Evolutionary conservation across 1,140 invertebrate species (phyloP), one percentile per base, ranked within the genome.

Genomic region (Thaumatotibia leucotreta): DNA sequence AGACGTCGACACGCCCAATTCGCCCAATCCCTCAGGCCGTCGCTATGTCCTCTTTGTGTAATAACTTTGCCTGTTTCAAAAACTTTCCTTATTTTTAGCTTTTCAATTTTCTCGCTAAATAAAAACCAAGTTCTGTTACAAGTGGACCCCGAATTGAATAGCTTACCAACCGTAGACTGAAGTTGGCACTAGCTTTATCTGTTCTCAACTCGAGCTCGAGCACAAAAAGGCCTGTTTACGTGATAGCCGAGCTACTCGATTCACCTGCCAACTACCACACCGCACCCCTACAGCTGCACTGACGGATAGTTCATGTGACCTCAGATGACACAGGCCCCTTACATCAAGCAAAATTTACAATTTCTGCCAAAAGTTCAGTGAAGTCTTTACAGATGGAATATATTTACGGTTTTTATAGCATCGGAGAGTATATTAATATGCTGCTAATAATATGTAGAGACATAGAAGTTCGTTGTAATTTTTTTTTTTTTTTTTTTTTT

Each of bases 141-240:
- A 58, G 52, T 58, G 52, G 29, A 27, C 14, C 11, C 23, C 24
- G n/a, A 14, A 58, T 52, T 52, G 22, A 52, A 52, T 52, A 52
- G 50, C 23, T 52, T 6, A 58, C 52, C 27, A 8, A 14, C 24
- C n/a, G 23, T 58, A 14, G 52, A 14, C 24, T 31, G 23, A 58
- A 58, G 52, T 58, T 58, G 52, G 52, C 52, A 58, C 23, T 29
- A 58, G 52, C 23, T 58, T 58, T 58, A 58, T 58, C 52, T 58
- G 52, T 58, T 58, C 27, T 58, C 52, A 27, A 58, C 24, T 58
- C 23, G 23, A 27, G 50, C 22, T 58, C 52, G n/a, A 27, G 23
- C 52, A 58, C 52, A 58, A 58, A 58, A 58, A 58, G 52, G 50
- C 50, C 23, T 27, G 50, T 54, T 24, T 58, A 58, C n/a, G 52